Evolutionary conservation across 2,797 vertebrate genomes (phyloP), one percentile per base, ranked within the genome.

Genomic region (Malurus leucopterus): DNA sequence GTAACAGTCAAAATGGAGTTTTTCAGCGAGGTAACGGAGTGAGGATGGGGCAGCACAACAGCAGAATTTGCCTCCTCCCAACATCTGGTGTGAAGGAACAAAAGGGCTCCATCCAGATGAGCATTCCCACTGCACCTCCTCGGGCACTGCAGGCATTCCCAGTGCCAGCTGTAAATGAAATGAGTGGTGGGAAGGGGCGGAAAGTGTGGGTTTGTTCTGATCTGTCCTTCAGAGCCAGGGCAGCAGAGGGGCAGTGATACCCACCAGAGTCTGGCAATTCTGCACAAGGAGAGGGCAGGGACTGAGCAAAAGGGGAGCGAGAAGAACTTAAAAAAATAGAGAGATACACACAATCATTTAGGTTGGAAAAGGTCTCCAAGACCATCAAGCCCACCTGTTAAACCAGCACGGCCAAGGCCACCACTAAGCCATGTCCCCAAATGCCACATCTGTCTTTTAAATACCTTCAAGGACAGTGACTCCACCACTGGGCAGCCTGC

Each of bases 11-110:
- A 69, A 90, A 75, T 2, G 3, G 44, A 49, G 64, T 15, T 77
- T 63, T 54, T 83, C 3, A 40, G 51, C 0, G 4, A 83, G 86
- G 65, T 41, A 91, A 70, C 62, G 61, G 70, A 82, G 70, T 0
- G 0, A 0, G 1, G 81, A 65, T 11, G 26, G 3, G 1, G 59
- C 49, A 84, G 54, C 41, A 23, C 41, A 54, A 32, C 27, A 49
- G 75, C 74, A 71, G 34, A 72, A 88, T 29, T 61, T 0, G 0
- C 62, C 54, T 67, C 71, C 38, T 58, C 22, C 38, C 40, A 44
- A 17, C 43, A 34, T 63, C 70, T 70, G 41, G 57, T 53, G 40
- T 23, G 8, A 58, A 51, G 47, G 58, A 27, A 23, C 43, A 54
- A 84, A n/a, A 1, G 2, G 27, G 58, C 55, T 75, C 49, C 53